These are phyloP conservation scores for Mastigias papua DNA, from an alignment of 30 jellyfish, hydroid and myxozoan genomes.

Conservation along the genomic window DNA sequence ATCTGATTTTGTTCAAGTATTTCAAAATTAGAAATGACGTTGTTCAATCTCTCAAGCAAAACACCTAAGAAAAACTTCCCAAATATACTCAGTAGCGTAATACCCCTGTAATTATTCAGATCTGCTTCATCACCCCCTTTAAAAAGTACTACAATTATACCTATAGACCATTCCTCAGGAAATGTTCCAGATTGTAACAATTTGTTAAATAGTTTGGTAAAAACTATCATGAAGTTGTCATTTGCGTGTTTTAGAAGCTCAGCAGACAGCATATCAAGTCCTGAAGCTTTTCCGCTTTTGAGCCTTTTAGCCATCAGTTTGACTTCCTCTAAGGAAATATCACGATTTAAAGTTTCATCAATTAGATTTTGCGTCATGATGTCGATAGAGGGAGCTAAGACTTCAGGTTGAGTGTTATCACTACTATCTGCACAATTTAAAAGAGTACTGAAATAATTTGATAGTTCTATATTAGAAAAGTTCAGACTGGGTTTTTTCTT, in stretches of 20 bases:
- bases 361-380: constrained; percentile 28
- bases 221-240: not conserved
- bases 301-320: constrained; percentile 21
- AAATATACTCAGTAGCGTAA: constrained; percentile 28
- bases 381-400: constrained; percentile 12
- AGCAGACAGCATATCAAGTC: constrained; percentile 12
- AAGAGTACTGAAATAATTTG: constrained; percentile 17
- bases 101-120: constrained; percentile 52
- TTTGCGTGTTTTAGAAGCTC: constrained; percentile 20
- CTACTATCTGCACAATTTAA: constrained; percentile 4
- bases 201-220: constrained; percentile 30
- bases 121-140: constrained; percentile 27
- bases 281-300: constrained; percentile 33
- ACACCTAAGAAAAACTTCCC: constrained; percentile 43
- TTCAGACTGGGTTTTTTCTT: constrained; percentile 2
- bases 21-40: constrained; percentile 6
- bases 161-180: constrained; percentile 57
- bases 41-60: constrained; percentile 38
- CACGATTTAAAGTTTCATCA: constrained; percentile 36
- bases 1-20: constrained; percentile 51
- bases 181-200: constrained; percentile 36
- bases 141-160: constrained; percentile 51
- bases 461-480: constrained; percentile 6
- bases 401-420: not conserved
- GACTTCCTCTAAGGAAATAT: constrained; percentile 28